These are phyloP conservation scores for Bibio marci DNA, from an alignment of 2,888 invertebrate genomes.

Conservation along the genomic window DNA sequence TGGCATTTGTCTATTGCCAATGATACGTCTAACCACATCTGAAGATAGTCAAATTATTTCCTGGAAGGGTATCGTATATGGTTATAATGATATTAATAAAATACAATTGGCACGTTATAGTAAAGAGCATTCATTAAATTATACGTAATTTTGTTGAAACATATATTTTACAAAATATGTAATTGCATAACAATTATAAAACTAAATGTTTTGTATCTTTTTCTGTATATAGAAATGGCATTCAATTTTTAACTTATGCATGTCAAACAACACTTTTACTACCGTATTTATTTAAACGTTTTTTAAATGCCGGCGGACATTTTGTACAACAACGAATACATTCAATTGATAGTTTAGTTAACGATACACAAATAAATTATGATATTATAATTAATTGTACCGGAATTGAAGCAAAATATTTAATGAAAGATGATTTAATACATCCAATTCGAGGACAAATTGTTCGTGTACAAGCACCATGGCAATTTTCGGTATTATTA, in stretches of 20 bases:
- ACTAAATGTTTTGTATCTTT: neutral
- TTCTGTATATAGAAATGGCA: conserved; percentile 34
- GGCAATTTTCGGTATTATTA: conserved; percentile 40
- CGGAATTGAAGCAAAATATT: conserved; percentile 45
- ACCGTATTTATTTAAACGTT: conserved; percentile 45
- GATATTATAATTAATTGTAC: conserved; percentile 67
- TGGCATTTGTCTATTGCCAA: conserved; percentile 32
- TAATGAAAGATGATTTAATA: conserved; percentile 43
- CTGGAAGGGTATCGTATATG: conserved; percentile 32
- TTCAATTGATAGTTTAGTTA: conserved; percentile 31
- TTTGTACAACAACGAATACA: conserved; percentile 34
- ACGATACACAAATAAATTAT: conserved; percentile 17
- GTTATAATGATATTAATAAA: conserved; percentile 21
- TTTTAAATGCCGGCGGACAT: conserved; percentile 39
- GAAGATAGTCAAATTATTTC: conserved; percentile 17
- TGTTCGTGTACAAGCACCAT: conserved; percentile 46
- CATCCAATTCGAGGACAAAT: conserved; percentile 62
- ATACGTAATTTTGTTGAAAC: too few species aligned
- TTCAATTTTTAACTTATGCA: conserved; percentile 46
- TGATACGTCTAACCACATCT: conserved; percentile 24
- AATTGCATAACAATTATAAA: neutral
- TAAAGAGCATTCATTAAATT: conserved; percentile 22
- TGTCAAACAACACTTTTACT: conserved; percentile 47
- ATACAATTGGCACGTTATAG: conserved; percentile 24
- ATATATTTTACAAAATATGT: too few species aligned